phyloP scores from a whole-genome alignment of 2,113 vertebrate genomes.

The Onychorhynchus coronatus region DNA sequence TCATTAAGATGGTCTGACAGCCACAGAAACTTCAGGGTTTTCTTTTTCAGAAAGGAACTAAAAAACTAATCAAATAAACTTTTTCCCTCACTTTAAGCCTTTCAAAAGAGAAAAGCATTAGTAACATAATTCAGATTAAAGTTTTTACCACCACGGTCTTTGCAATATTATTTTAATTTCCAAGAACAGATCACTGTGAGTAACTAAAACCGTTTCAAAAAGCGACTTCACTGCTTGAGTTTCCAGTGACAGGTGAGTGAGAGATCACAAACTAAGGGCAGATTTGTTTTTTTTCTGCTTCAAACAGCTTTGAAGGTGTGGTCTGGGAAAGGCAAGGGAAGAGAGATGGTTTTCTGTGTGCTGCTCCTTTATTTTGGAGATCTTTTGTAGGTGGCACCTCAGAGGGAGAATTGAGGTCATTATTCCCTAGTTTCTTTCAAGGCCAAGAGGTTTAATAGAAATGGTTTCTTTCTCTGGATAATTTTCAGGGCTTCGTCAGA shows the following conservation, averaged over 20 bases:
- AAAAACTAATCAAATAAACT: neutral
- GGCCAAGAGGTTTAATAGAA: neutral
- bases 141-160: neutral
- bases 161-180: neutral
- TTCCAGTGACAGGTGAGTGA: neutral
- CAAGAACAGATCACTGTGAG: neutral
- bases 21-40: slow-evolving; percentile 29
- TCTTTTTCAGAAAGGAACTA: slow-evolving; percentile 27
- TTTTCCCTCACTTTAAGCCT: neutral
- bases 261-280: neutral
- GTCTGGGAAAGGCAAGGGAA: neutral
- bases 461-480: neutral
- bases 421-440: neutral
- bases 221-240: neutral
- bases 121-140: neutral
- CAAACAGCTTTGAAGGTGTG: neutral
- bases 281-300: neutral
- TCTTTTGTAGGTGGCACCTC: neutral
- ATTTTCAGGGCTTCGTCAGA: neutral
- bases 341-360: neutral
- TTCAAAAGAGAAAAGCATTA: neutral
- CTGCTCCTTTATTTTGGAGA: neutral
- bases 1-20: slow-evolving; percentile 53
- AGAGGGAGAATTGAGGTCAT: neutral
- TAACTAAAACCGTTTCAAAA: neutral